These are phyloP conservation scores for Uropetala carovei DNA, from an alignment of 2,888 invertebrate genomes.

Conservation along the genomic window DNA sequence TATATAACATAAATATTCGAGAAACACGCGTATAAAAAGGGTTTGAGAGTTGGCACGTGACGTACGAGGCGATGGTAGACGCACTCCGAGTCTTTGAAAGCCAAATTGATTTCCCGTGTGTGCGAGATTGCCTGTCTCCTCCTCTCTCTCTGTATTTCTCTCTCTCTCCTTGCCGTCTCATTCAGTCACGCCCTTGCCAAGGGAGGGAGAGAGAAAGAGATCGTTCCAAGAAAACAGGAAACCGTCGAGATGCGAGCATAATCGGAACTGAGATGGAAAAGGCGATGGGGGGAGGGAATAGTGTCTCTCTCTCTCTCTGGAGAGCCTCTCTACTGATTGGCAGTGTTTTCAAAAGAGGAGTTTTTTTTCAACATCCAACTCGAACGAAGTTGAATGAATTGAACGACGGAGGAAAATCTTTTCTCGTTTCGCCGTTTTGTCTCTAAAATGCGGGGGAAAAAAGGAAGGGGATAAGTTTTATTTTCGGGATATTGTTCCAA, in stretches of 20 bases:
- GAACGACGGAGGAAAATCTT: background rate
- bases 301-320: background rate
- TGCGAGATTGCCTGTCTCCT: background rate
- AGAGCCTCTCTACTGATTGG: background rate
- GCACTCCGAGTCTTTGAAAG: background rate
- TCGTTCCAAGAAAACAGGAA: background rate
- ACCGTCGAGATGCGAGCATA: background rate
- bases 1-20: background rate
- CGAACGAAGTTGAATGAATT: background rate
- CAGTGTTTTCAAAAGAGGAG: background rate
- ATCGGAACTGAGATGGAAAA: background rate
- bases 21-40: slow-evolving; percentile 1
- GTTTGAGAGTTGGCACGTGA: background rate
- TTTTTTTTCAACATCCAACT: background rate
- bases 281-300: background rate
- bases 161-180: background rate
- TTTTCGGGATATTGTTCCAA: too few species aligned
- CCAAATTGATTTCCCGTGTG: slow-evolving; percentile 33
- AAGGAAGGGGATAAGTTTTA: background rate
- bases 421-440: background rate
- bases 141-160: background rate
- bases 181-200: slow-evolving; percentile 33
- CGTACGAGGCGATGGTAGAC: background rate
- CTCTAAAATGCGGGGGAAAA: background rate
- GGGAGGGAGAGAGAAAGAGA: background rate